Base-by-base conservation (phyloP, 2,797 vertebrate species). In the Orientallactaga sibirica region DNA sequence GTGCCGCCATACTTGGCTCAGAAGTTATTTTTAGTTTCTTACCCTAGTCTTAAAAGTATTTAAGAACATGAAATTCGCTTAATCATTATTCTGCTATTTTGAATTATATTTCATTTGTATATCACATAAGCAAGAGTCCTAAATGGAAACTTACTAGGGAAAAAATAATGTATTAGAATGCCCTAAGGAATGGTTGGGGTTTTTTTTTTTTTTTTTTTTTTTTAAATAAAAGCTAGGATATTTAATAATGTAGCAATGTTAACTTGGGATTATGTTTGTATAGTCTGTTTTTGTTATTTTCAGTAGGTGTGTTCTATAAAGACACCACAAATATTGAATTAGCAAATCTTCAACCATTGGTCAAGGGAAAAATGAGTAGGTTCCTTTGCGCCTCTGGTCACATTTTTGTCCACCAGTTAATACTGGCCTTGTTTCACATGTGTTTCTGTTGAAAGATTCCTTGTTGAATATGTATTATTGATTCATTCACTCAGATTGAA, bases 41-140 rank as follows among this genome's bases (percentile, higher is more conserved):
- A 12, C 24, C 25, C 25, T 75, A 11, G 70, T 91, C 67, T 91
- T 81, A 93, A 79, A 75, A 52, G 1, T 84, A 37, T 66, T 85
- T 55, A 80, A 75, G 68, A 88, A 67, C 43, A 37, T 93, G 64
- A 76, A 71, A 74, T 88, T 88, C 85, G 11, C 29, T 88, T 75
- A 75, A 37, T 76, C 33, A 66, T 19, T 79, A 19, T 83, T 86
- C 20, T 81, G n/a, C n/a, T 93, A 43, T 71, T 93, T 90, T 77
- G 29, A 93, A 20, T 83, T 88, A 3, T 76, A 43, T 74, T 85
- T 93, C 5, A 19, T 85, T 88, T 91, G 16, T 11, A 16, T 91
- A 70, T 68, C 1, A 75, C 58, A 62, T 74, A 79, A 86, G 7
- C 41, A 66, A 61, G 7, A 87, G 22, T 83, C 25, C 58, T 70